Percentiles rank a stretch among this genome's conserved stretches.
These are phyloP conservation scores for Spodoptera litura DNA, from an alignment of 1,140 invertebrate species.

Conservation along the genomic window DNA sequence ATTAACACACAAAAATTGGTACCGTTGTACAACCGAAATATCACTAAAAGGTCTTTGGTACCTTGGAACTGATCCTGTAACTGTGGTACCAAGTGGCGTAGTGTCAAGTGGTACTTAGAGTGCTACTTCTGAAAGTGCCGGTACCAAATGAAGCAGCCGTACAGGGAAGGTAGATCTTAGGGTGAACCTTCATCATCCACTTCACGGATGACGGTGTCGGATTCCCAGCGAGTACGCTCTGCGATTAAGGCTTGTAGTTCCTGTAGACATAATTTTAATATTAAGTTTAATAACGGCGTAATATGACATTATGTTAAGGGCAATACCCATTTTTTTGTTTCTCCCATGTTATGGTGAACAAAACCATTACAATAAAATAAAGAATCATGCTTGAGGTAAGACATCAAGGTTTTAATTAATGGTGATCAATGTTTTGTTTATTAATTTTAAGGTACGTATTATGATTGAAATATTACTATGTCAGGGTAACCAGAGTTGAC, in stretches of 20 bases:
- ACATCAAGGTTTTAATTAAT: too few species aligned
- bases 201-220: conserved; percentile 88
- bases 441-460: too few species aligned
- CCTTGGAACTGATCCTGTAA: neutral
- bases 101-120: conserved; percentile 8
- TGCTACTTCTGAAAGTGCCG: conserved; percentile 38
- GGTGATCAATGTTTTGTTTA: too few species aligned
- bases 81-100: neutral
- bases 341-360: too few species aligned
- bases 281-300: neutral
- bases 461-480: too few species aligned
- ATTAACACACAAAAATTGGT: conserved; percentile 6
- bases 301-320: too few species aligned
- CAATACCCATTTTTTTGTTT: too few species aligned
- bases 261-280: conserved; percentile 69
- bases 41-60: conserved; percentile 13
- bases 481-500: too few species aligned
- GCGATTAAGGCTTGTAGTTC: conserved; percentile 86
- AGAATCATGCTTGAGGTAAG: too few species aligned
- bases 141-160: conserved; percentile 54
- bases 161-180: conserved; percentile 63
- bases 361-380: too few species aligned
- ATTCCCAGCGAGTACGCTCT: conserved; percentile 86
- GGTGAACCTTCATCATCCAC: conserved; percentile 87
- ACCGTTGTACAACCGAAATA: conserved; percentile 5